Conservation (phyloP, 2,888 invertebrate species). For the Ganaspis brasiliensis region DNA sequence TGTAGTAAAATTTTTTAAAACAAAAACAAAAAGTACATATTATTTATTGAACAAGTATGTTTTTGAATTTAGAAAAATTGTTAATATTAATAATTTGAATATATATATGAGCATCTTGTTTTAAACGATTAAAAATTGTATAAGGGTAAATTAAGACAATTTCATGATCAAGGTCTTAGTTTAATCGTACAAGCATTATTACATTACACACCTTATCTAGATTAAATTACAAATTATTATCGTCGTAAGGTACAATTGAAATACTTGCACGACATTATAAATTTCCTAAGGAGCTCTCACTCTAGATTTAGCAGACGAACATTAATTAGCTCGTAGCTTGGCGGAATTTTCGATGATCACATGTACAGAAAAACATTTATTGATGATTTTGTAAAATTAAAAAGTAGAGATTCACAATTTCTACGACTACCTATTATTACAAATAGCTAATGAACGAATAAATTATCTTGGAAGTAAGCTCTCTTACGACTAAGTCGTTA, state of each 20-base stretch:
- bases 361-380: slow-evolving; percentile 49
- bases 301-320: slow-evolving; percentile 27
- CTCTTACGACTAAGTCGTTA: slow-evolving; percentile 54
- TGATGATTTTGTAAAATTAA: slow-evolving; percentile 49
- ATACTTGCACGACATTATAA: slow-evolving; percentile 34
- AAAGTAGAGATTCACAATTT: slow-evolving; percentile 51
- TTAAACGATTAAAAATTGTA: too few species aligned
- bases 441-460: slow-evolving; percentile 40
- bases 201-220: slow-evolving; percentile 32
- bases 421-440: slow-evolving; percentile 46
- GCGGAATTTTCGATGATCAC: slow-evolving; percentile 36
- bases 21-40: too few species aligned
- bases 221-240: slow-evolving; percentile 33
- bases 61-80: too few species aligned
- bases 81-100: too few species aligned
- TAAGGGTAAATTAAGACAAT: not conserved
- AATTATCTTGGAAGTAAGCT: slow-evolving; percentile 47
- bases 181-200: slow-evolving; percentile 26
- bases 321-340: slow-evolving; percentile 22
- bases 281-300: slow-evolving; percentile 6
- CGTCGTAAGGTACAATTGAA: slow-evolving; percentile 32
- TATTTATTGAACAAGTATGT: too few species aligned
- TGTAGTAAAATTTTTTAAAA: too few species aligned
- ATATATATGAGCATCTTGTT: too few species aligned
- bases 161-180: slow-evolving; percentile 27